A percentile compares a stretch with the other conserved stretches of the same genome.
Evolutionary conservation across 35 echinoderm and acorn worm genomes (phyloP).

Genomic region (Ophiothrix spiculata): DNA sequence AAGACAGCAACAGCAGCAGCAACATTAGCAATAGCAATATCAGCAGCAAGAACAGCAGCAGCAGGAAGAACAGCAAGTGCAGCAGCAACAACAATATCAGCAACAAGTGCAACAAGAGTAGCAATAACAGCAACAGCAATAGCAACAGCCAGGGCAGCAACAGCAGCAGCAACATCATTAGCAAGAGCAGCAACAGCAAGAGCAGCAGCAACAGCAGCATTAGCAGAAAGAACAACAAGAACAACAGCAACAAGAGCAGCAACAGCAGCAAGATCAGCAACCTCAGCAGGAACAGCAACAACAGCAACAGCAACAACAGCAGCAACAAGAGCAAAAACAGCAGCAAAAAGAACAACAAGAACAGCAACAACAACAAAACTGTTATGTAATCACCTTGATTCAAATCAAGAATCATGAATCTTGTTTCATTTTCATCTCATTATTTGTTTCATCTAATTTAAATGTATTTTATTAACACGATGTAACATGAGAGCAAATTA

Average conservation of each 20-base stretch:
- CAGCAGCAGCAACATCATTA: background rate
- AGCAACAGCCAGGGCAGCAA: background rate
- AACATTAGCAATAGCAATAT: background rate
- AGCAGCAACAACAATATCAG: conserved; percentile 3
- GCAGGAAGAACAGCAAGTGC: background rate
- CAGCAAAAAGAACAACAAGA: too few species aligned
- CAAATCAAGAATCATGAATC: too few species aligned
- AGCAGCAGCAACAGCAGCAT: conserved; percentile 7
- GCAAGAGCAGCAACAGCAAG: background rate
- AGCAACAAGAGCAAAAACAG: too few species aligned
- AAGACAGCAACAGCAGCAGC: background rate
- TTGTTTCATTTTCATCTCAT: too few species aligned
- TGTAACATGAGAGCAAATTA: too few species aligned
- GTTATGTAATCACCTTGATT: too few species aligned
- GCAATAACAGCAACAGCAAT: conserved; percentile 8
- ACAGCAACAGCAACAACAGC: conserved; percentile 7
- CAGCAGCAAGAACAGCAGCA: background rate
- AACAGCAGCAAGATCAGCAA: background rate
- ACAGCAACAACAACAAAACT: too few species aligned
- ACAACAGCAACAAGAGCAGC: background rate
- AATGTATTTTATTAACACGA: too few species aligned
- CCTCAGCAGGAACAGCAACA: background rate
- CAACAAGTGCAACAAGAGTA: background rate
- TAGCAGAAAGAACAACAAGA: too few species aligned
- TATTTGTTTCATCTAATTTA: too few species aligned